phyloP scores from a whole-genome alignment of 30 jellyfish, hydroid and myxozoan genomes.

The Turritopsis dohrnii region DNA sequence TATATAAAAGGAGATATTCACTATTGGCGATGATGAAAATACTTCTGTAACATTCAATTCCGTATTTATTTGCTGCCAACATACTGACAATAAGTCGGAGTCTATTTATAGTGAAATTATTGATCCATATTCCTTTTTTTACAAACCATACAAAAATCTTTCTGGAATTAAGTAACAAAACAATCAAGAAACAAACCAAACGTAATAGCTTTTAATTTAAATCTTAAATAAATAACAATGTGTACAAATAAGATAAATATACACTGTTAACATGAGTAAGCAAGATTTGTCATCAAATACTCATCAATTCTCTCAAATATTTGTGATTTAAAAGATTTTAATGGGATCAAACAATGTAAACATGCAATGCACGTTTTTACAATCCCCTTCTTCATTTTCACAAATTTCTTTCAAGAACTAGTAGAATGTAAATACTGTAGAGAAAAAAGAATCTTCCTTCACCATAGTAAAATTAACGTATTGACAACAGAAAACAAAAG shows the following conservation, averaged over 20 bases:
- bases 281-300: background rate
- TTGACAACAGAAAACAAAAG: background rate
- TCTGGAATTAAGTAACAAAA: background rate
- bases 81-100: no score
- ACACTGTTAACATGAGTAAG: background rate
- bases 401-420: background rate
- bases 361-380: background rate
- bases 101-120: no score
- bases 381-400: background rate
- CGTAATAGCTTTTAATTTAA: background rate
- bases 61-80: no score
- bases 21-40: no score
- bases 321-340: background rate
- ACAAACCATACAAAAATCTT: background rate
- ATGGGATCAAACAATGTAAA: background rate
- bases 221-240: background rate
- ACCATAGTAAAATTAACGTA: no score
- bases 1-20: no score
- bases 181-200: background rate
- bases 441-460: background rate
- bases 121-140: no score
- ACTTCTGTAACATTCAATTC: no score
- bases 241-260: background rate
- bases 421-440: background rate
- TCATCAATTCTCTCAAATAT: background rate